A percentile compares a stretch with the other conserved stretches of the same genome.
Evolutionary conservation across 2,113 vertebrate species (phyloP).

Genomic region (Pelodiscus sinensis): DNA sequence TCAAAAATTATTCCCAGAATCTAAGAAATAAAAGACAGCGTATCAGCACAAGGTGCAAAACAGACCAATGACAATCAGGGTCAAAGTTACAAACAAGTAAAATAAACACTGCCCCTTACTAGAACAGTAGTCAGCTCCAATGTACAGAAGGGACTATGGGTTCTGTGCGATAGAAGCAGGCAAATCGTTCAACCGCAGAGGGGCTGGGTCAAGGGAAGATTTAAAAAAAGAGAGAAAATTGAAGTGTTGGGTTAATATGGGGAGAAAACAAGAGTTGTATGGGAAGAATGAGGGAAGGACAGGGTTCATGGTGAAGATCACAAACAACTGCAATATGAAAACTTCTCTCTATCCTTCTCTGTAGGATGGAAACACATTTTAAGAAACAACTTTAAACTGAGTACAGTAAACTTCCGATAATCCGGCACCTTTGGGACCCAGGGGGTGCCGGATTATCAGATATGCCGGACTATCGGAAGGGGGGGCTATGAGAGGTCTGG

Average conservation of each 20-base stretch:
- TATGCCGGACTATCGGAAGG: too few relatives aligned
- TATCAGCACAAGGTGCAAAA: not conserved
- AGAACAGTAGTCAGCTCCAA: not conserved
- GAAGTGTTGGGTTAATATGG: not conserved
- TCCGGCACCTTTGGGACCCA: too few relatives aligned
- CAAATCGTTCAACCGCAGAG: not conserved
- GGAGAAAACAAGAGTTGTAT: constrained; percentile 7
- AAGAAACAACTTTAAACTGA: not conserved
- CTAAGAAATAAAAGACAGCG: not conserved
- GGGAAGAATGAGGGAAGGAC: not conserved
- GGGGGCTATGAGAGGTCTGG: too few relatives aligned
- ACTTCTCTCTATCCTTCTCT: not conserved
- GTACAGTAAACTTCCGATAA: too few relatives aligned
- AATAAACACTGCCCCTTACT: not conserved
- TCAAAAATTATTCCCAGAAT: not conserved
- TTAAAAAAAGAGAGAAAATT: not conserved
- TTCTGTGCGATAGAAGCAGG: not conserved
- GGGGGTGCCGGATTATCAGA: too few relatives aligned
- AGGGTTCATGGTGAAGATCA: not conserved
- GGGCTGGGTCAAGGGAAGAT: not conserved
- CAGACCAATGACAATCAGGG: not conserved
- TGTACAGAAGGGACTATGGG: not conserved
- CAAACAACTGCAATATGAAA: not conserved
- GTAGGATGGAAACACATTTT: not conserved
- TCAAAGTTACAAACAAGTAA: not conserved